Evolutionary conservation across 2,888 invertebrate species (phyloP).

Genomic region (Sminthurinus aureus): DNA sequence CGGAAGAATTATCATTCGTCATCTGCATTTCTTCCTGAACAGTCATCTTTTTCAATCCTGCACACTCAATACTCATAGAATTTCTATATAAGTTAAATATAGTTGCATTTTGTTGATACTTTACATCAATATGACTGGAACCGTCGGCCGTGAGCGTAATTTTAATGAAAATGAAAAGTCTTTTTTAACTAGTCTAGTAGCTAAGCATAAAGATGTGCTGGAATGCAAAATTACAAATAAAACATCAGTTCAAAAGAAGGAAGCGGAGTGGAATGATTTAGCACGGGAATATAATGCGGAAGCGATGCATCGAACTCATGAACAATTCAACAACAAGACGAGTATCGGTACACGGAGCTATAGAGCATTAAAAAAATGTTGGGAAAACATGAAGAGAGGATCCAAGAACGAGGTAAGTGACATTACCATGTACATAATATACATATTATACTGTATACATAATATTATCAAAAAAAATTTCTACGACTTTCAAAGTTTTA

Average conservation of each 20-base stretch:
- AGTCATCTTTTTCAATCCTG: too few species aligned
- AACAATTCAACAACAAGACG: not conserved
- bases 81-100: too few species aligned
- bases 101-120: too few species aligned
- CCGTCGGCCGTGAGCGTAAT: not conserved
- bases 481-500: too few species aligned
- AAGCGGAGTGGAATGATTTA: not conserved
- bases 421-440: too few species aligned
- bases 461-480: too few species aligned
- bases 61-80: too few species aligned
- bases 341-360: not conserved
- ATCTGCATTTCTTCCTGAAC: too few species aligned
- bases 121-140: too few species aligned
- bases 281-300: not conserved
- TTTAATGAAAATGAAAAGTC: not conserved
- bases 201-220: not conserved
- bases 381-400: not conserved
- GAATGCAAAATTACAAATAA: not conserved
- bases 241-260: not conserved
- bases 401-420: not conserved
- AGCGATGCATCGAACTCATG: not conserved
- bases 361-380: not conserved
- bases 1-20: too few species aligned
- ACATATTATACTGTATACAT: too few species aligned
- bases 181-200: not conserved